Conservation (phyloP, 2,888 invertebrate genomes). For the Dryobotodes eremita region DNA sequence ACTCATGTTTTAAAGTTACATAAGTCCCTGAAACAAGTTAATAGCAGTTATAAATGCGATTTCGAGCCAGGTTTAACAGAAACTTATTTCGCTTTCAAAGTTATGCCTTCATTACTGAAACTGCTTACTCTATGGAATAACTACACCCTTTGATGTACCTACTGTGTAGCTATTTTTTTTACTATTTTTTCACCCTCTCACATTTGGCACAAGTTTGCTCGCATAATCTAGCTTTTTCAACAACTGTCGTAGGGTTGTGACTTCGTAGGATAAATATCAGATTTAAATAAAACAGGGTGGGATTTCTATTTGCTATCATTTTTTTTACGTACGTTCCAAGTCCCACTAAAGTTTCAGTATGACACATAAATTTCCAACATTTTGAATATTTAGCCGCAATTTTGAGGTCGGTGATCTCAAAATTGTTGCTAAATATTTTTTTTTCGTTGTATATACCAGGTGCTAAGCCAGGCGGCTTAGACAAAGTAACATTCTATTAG, state of each 20-base stretch:
- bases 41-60: neutral
- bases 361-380: neutral
- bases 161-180: conserved; percentile 17
- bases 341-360: neutral
- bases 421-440: neutral
- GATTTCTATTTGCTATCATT: neutral
- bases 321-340: neutral
- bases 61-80: conserved; percentile 11
- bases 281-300: neutral
- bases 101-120: conserved; percentile 26
- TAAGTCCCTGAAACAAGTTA: conserved; percentile 1
- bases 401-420: neutral
- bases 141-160: conserved; percentile 36
- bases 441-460: neutral
- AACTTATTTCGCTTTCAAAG: conserved; percentile 14
- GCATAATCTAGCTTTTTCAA: conserved; percentile 60
- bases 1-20: conserved; percentile 22
- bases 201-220: conserved; percentile 57
- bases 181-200: conserved; percentile 52
- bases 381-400: neutral
- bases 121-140: conserved; percentile 35
- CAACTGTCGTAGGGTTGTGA: conserved; percentile 54
- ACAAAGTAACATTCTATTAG: neutral
- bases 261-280: neutral
- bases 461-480: neutral